phyloP scores from a whole-genome alignment of 2,888 invertebrate species.

The Elaeidobius kamerunicus region DNA sequence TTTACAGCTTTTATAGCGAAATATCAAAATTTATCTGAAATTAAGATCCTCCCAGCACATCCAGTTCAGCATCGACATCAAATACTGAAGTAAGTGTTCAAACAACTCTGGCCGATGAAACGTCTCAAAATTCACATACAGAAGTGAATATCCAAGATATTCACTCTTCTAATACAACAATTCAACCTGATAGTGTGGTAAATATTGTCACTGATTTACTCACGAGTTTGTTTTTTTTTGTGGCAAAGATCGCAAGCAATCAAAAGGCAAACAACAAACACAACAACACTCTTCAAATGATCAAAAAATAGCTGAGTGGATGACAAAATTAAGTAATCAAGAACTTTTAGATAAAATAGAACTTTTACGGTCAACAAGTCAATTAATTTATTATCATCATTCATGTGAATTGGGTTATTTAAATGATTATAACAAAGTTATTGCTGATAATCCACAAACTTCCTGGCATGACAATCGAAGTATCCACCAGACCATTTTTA shows the following conservation, averaged over 20 bases:
- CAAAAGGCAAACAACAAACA: conserved; percentile 20
- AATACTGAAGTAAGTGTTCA: conserved; percentile 16
- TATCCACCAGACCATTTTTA: conserved; percentile 3
- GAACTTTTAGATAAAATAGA: conserved; percentile 19
- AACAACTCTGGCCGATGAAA: conserved; percentile 6
- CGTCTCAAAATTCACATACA: conserved; percentile 19
- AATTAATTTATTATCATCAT: conserved; percentile 25
- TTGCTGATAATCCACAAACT: conserved; percentile 23
- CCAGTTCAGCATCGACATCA: conserved; percentile 5
- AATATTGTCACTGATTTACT: conserved; percentile 11
- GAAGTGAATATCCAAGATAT: conserved; percentile 5
- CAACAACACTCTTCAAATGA: conserved; percentile 21
- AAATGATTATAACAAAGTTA: conserved; percentile 1
- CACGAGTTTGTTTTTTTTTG: conserved; percentile 15
- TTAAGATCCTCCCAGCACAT: conserved; percentile 9
- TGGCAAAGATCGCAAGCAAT: conserved; percentile 21
- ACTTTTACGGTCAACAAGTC: conserved; percentile 24
- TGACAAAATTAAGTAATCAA: conserved; percentile 16
- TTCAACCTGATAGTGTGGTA: conserved; percentile 8
- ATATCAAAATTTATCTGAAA: conserved; percentile 21
- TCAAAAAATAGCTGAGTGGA: conserved; percentile 19
- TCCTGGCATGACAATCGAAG: conserved; percentile 21
- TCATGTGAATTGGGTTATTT: too few species aligned
- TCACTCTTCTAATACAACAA: conserved; percentile 8
- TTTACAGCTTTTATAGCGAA: conserved; percentile 27